Conservation (phyloP, 2,888 invertebrate species). For the Clunio marinus region DNA sequence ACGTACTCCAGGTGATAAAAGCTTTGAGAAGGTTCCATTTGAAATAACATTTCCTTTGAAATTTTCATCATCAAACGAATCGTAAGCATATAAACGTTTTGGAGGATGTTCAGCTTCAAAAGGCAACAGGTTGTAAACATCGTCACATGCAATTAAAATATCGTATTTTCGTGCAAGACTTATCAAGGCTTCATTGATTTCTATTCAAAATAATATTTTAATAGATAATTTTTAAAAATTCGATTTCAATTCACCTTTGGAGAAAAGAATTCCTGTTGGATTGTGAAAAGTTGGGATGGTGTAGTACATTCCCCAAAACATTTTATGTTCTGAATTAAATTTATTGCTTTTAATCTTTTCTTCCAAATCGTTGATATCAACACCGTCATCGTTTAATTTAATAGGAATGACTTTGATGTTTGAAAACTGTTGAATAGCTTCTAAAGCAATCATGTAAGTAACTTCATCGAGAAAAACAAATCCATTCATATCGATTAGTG, state of each 20-base stretch:
- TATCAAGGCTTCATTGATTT: slow-evolving; percentile 50
- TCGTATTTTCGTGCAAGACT: slow-evolving; percentile 51
- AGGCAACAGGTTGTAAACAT: slow-evolving; percentile 60
- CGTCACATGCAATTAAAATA: slow-evolving; percentile 57
- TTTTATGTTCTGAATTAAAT: slow-evolving; percentile 48
- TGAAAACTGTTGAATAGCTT: slow-evolving; percentile 55
- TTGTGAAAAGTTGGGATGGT: slow-evolving; percentile 59
- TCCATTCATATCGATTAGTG: slow-evolving; percentile 54
- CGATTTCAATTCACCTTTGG: slow-evolving; percentile 47
- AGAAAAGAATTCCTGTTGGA: slow-evolving; percentile 56
- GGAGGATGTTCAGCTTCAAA: slow-evolving; percentile 52
- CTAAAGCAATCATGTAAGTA: slow-evolving; percentile 60
- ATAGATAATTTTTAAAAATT: not conserved
- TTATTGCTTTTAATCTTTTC: slow-evolving; percentile 48
- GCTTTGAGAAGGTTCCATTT: slow-evolving; percentile 63
- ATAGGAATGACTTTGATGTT: slow-evolving; percentile 53
- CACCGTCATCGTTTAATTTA: slow-evolving; percentile 54
- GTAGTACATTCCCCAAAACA: slow-evolving; percentile 57
- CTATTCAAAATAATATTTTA: slow-evolving; percentile 42
- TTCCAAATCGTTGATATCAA: slow-evolving; percentile 54
- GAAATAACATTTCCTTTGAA: slow-evolving; percentile 58
- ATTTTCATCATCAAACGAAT: slow-evolving; percentile 48
- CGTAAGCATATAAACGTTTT: slow-evolving; percentile 55
- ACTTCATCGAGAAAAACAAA: slow-evolving; percentile 62
- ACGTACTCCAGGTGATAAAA: slow-evolving; percentile 58